Percentiles rank a stretch among this genome's conserved stretches.
phyloP scores from a whole-genome alignment of 2,888 invertebrate genomes.

The Zygaena filipendulae region DNA sequence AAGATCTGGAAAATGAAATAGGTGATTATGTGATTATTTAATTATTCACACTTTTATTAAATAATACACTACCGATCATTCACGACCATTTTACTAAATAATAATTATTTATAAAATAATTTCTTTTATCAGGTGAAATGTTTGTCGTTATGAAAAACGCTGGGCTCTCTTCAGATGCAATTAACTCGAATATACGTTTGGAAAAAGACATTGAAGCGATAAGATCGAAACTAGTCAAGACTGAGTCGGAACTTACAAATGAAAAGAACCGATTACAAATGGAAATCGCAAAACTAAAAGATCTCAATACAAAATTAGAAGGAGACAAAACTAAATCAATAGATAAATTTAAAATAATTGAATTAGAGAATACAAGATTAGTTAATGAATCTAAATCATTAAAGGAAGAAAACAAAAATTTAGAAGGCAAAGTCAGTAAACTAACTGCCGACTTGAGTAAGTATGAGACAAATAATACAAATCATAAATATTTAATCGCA shows the following conservation, averaged over 20 bases:
- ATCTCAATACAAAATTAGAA: conserved; percentile 54
- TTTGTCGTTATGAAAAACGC: conserved; percentile 71
- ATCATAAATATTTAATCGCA: background rate
- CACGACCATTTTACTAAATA: too few species aligned
- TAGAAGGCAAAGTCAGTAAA: conserved; percentile 70
- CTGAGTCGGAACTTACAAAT: conserved; percentile 59
- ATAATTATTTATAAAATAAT: background rate
- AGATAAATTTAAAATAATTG: conserved; percentile 37
- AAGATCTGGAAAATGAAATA: conserved; percentile 89
- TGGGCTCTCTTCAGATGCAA: conserved; percentile 60
- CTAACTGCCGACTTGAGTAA: conserved; percentile 71
- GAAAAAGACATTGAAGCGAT: conserved; percentile 66
- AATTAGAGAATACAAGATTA: conserved; percentile 48
- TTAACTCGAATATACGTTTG: conserved; percentile 50
- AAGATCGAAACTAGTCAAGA: conserved; percentile 55
- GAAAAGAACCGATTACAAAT: conserved; percentile 61
- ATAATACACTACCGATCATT: too few species aligned
- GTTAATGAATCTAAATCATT: conserved; percentile 59
- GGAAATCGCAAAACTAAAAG: conserved; percentile 62
- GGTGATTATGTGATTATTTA: conserved; percentile 41
- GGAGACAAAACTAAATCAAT: conserved; percentile 45
- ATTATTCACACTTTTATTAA: background rate
- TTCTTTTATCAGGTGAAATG: conserved; percentile 58
- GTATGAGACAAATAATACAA: conserved; percentile 19
- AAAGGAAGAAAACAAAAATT: conserved; percentile 72